These are phyloP conservation scores for Cygnus olor DNA, from an alignment of 2,797 vertebrate species.

Conservation along the genomic window DNA sequence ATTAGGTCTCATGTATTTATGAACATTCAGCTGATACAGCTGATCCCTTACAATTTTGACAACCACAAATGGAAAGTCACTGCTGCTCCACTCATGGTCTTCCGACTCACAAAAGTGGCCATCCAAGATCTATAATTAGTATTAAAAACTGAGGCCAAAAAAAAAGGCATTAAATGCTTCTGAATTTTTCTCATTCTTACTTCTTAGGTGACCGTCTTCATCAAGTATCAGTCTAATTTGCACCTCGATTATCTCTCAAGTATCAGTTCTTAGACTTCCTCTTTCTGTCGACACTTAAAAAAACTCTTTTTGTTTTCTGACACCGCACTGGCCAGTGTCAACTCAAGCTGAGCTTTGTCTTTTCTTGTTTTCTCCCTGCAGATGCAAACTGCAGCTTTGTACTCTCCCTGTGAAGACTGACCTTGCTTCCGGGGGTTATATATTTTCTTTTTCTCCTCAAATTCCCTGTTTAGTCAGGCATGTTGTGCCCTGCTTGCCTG, in stretches of 20 bases:
- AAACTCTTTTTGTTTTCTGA: not conserved
- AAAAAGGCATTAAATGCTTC: no score
- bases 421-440: not conserved
- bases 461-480: not conserved
- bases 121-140: no score
- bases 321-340: not conserved
- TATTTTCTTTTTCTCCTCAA: not conserved
- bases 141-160: no score
- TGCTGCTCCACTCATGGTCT: no score
- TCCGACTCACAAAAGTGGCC: no score
- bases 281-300: not conserved
- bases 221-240: not conserved
- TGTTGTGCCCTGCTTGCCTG: not conserved
- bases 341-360: not conserved
- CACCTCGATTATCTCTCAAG: no score
- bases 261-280: no score
- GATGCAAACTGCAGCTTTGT: not conserved
- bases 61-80: no score
- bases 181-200: not conserved
- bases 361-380: not conserved
- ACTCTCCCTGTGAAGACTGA: not conserved
- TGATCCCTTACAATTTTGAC: no score
- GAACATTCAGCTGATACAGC: no score
- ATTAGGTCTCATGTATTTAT: no score
- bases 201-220: not conserved